Conservation (phyloP, 1,140 invertebrate genomes). For the Teleogryllus occipitalis region DNA sequence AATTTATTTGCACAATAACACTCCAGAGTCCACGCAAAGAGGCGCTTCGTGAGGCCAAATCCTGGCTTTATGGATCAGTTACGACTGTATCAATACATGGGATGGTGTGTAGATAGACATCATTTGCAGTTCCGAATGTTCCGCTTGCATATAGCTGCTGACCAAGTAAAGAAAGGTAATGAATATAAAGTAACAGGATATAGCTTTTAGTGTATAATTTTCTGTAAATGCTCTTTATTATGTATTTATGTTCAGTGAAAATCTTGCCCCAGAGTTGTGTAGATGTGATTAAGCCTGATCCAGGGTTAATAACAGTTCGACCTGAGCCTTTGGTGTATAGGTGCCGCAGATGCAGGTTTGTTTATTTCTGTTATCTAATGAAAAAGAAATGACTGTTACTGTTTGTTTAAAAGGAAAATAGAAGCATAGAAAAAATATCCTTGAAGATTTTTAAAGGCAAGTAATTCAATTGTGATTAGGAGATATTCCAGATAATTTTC, state of each 20-base stretch:
- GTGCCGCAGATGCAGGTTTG: slow-evolving; percentile 62
- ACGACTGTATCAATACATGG: slow-evolving; percentile 68
- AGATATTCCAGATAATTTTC: too few species aligned
- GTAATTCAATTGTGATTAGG: too few species aligned
- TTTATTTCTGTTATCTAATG: too few species aligned
- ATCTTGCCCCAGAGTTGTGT: slow-evolving; percentile 68
- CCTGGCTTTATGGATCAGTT: slow-evolving; percentile 66
- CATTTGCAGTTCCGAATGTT: slow-evolving; percentile 69
- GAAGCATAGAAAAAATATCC: too few species aligned
- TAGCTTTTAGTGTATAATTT: too few species aligned
- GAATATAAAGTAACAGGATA: not conserved
- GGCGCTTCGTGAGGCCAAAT: slow-evolving; percentile 60
- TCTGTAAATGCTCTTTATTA: not conserved
- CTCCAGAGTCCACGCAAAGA: slow-evolving; percentile 50
- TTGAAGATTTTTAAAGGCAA: too few species aligned
- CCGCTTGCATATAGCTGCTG: slow-evolving; percentile 64
- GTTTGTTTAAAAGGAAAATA: too few species aligned
- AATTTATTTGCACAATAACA: slow-evolving; percentile 14
- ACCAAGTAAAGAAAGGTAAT: slow-evolving; percentile 62
- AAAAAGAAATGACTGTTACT: too few species aligned
- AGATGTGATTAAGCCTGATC: slow-evolving; percentile 69
- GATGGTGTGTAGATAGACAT: slow-evolving; percentile 56
- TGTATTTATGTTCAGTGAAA: slow-evolving; percentile 48
- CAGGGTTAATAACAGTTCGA: slow-evolving; percentile 59
- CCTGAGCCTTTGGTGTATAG: slow-evolving; percentile 74